These are phyloP conservation scores for Acanthopagrus latus DNA, from an alignment of 2,797 vertebrate genomes.

Conservation along the genomic window DNA sequence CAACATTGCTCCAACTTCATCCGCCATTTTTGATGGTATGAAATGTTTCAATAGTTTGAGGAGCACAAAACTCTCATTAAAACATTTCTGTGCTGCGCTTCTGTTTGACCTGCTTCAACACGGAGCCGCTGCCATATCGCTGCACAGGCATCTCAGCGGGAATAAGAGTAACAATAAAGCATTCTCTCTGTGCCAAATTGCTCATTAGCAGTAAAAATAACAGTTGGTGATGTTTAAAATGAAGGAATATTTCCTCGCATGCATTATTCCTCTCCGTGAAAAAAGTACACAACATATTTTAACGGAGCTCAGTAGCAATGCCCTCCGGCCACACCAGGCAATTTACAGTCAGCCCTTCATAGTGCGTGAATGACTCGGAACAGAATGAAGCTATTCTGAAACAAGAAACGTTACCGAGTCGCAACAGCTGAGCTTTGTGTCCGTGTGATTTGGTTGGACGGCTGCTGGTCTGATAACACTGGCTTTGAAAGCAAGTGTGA, in stretches of 20 bases:
- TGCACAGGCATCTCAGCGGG: constrained; percentile 40
- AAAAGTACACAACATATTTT: constrained; percentile 44
- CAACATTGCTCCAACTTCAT: constrained; percentile 14
- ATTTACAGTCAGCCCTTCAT: constrained; percentile 44
- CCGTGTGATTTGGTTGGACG: constrained; percentile 62
- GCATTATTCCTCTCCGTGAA: constrained; percentile 25
- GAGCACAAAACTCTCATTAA: constrained; percentile 39
- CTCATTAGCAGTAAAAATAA: constrained; percentile 59
- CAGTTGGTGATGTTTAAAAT: constrained; percentile 38
- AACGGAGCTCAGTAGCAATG: constrained; percentile 44
- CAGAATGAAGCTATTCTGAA: constrained; percentile 49
- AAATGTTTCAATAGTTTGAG: constrained; percentile 5
- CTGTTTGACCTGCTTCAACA: constrained; percentile 52
- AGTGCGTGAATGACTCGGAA: constrained; percentile 47
- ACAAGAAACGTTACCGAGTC: constrained; percentile 49
- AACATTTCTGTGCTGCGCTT: constrained; percentile 39
- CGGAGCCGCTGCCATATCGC: constrained; percentile 26
- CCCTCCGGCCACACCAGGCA: constrained; percentile 27
- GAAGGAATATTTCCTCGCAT: constrained; percentile 23
- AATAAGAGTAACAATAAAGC: constrained; percentile 56
- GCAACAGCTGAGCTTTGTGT: constrained; percentile 53
- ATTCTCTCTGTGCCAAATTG: constrained; percentile 56
- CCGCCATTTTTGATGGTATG: not conserved
- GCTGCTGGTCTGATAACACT: constrained; percentile 66
- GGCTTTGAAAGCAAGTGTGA: constrained; percentile 69